A percentile compares a stretch with the other conserved stretches of the same genome.
phyloP scores from a whole-genome alignment of 1,140 invertebrate genomes.

The Lasioglossum baleicum region DNA sequence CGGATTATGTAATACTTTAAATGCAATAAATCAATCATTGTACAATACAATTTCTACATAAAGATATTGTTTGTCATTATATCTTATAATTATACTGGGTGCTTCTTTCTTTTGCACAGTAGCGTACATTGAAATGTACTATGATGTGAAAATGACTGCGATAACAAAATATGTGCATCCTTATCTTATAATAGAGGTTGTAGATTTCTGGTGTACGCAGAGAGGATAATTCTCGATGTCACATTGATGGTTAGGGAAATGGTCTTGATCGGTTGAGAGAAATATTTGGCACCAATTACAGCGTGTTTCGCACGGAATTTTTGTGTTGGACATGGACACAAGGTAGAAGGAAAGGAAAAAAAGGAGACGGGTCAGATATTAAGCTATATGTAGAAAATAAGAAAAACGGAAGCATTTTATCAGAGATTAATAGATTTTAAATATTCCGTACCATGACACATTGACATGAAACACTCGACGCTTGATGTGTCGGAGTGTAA shows the following conservation, averaged over 20 bases:
- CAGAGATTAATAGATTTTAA: slow-evolving; percentile 46
- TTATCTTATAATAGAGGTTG: too few species aligned
- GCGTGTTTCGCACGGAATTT: neutral
- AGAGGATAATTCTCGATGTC: too few species aligned
- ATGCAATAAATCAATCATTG: too few species aligned
- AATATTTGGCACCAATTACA: neutral
- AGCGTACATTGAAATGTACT: too few species aligned
- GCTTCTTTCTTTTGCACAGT: too few species aligned
- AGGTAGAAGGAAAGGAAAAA: neutral
- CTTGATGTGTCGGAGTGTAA: slow-evolving; percentile 18
- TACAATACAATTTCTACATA: too few species aligned
- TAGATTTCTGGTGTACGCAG: too few species aligned
- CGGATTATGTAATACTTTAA: too few species aligned
- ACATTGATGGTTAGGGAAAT: neutral
- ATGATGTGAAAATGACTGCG: too few species aligned
- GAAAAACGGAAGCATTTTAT: slow-evolving; percentile 18
- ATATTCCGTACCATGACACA: slow-evolving; percentile 53
- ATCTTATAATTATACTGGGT: too few species aligned
- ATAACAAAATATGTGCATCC: too few species aligned
- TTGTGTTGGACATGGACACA: neutral
- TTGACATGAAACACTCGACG: slow-evolving; percentile 9
- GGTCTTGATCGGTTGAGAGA: neutral
- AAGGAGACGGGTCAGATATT: neutral
- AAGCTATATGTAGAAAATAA: slow-evolving; percentile 17
- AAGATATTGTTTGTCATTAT: too few species aligned